phyloP scores from a whole-genome alignment of 2,888 invertebrate species.

The Dasypogon diadema region DNA sequence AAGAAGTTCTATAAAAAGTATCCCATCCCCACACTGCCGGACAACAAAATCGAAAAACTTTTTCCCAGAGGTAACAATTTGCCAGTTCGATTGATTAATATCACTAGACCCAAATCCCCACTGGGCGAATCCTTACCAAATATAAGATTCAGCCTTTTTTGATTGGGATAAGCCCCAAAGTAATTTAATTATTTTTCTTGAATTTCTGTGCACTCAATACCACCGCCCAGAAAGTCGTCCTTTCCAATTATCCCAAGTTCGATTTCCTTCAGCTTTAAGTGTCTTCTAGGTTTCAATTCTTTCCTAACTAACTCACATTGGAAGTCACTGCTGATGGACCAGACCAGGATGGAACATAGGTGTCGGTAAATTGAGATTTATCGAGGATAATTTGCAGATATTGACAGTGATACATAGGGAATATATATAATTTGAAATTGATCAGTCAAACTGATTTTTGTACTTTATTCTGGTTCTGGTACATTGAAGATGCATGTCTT shows the following conservation, averaged over 20 bases:
- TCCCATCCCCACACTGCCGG: too few relatives aligned
- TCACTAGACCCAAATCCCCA: conserved; percentile 41
- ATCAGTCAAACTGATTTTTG: conserved; percentile 42
- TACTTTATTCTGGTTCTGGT: background rate
- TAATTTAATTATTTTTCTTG: conserved; percentile 48
- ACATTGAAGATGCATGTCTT: background rate
- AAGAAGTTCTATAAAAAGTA: too few relatives aligned
- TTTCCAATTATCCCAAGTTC: conserved; percentile 47
- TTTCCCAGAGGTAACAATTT: conserved; percentile 9
- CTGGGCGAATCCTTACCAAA: conserved; percentile 3
- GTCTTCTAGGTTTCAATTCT: conserved; percentile 39
- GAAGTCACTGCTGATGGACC: background rate
- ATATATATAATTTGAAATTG: conserved; percentile 46
- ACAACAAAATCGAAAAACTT: too few relatives aligned
- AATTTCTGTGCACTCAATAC: conserved; percentile 3
- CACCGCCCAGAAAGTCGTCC: conserved; percentile 30
- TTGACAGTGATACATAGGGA: conserved; percentile 51
- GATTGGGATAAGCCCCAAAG: conserved; percentile 47
- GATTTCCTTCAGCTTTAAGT: conserved; percentile 22
- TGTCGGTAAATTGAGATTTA: conserved; percentile 52
- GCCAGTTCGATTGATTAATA: conserved; percentile 28
- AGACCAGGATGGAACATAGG: background rate
- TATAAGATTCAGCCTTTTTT: conserved; percentile 14
- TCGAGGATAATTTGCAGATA: conserved; percentile 47
- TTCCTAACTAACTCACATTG: background rate